These are phyloP conservation scores for Cyanistes caeruleus DNA, from an alignment of 2,113 vertebrate species.

Conservation along the genomic window DNA sequence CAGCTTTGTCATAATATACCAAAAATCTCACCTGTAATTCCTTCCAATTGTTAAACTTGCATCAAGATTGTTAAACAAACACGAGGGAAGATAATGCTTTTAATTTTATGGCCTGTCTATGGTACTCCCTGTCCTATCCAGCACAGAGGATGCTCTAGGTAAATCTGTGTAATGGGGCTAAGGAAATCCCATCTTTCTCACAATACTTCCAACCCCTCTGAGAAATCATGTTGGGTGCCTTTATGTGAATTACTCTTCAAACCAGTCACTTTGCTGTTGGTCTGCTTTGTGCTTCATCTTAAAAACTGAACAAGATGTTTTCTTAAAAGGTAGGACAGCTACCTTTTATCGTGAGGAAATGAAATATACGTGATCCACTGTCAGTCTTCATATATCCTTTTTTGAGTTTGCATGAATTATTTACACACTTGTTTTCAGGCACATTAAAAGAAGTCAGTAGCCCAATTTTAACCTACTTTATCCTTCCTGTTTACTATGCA, in stretches of 20 bases:
- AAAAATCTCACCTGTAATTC: not conserved
- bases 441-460: not conserved
- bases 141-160: not conserved
- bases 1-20: not conserved
- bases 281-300: not conserved
- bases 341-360: not conserved
- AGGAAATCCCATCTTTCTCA: not conserved
- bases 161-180: not conserved
- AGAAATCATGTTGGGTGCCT: not conserved
- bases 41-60: not conserved
- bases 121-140: not conserved
- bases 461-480: not conserved
- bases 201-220: rapidly evolving
- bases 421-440: not conserved
- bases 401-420: not conserved
- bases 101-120: not conserved
- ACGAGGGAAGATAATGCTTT: not conserved
- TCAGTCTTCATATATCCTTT: not conserved
- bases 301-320: not conserved
- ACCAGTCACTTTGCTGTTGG: not conserved
- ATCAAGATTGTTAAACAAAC: not conserved
- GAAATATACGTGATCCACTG: not conserved
- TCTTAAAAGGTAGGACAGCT: not conserved
- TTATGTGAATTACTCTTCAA: not conserved
- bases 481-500: not conserved